Conservation (phyloP, 1,140 invertebrate genomes). For the Drosophila ironensis region DNA sequence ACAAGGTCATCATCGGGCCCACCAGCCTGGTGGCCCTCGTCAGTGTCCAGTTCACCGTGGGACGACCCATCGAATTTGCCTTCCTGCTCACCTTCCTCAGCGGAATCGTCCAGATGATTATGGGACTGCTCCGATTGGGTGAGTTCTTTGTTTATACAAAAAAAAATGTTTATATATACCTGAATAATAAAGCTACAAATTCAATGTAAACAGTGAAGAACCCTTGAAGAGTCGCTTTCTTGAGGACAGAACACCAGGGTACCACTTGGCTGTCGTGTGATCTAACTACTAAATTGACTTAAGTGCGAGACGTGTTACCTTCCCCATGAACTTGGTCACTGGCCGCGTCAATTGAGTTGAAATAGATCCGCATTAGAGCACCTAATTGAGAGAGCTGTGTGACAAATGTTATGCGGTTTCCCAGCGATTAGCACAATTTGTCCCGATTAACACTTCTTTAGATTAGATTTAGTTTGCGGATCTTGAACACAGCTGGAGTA, state of each 20-base stretch:
- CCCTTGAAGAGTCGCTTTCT: background rate
- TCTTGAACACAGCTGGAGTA: background rate
- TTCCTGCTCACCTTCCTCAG: slow-evolving; percentile 90
- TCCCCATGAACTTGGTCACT: slow-evolving; percentile 24
- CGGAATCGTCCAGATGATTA: slow-evolving; percentile 89
- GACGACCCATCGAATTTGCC: slow-evolving; percentile 89
- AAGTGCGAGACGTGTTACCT: slow-evolving; percentile 25
- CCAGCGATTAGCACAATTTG: slow-evolving; percentile 25
- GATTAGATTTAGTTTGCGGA: slow-evolving; percentile 14
- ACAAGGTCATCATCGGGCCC: slow-evolving; percentile 95
- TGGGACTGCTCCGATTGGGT: slow-evolving; percentile 84
- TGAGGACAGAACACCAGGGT: background rate
- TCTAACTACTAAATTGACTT: slow-evolving; percentile 36
- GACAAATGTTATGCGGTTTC: slow-evolving; percentile 25
- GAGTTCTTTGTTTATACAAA: too few relatives aligned
- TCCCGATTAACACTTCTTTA: slow-evolving; percentile 26
- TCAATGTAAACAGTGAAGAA: too few relatives aligned
- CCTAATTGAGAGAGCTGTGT: slow-evolving; percentile 20
- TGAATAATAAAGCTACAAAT: too few relatives aligned
- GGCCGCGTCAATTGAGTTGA: slow-evolving; percentile 21
- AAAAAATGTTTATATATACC: too few relatives aligned
- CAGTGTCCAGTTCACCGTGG: slow-evolving; percentile 88
- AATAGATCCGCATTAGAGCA: slow-evolving; percentile 35
- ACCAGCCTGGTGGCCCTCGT: slow-evolving; percentile 88
- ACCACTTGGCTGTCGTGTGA: slow-evolving; percentile 11